Conservation (phyloP, 1,140 invertebrate genomes). For the Neodiprion lecontei region DNA sequence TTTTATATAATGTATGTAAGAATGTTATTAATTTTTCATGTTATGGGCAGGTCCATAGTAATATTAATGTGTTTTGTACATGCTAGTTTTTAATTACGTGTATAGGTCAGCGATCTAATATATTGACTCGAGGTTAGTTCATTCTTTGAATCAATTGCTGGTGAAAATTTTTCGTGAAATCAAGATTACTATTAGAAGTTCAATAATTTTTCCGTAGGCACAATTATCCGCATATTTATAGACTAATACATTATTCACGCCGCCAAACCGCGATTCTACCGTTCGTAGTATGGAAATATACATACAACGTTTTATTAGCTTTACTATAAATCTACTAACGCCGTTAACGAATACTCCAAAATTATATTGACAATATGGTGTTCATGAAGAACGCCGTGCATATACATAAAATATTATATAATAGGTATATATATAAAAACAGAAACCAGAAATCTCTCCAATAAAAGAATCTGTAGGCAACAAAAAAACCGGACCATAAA, state of each 20-base stretch:
- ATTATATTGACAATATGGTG: not conserved
- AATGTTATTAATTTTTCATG: constrained; percentile 30
- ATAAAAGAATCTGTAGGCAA: not conserved
- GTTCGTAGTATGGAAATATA: constrained; percentile 13
- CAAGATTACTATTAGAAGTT: constrained; percentile 36
- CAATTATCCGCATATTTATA: not conserved
- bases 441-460: not conserved
- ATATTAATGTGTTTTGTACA: constrained; percentile 41
- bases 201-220: not conserved
- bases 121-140: constrained; percentile 36
- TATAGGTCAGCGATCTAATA: constrained; percentile 34
- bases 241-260: not conserved
- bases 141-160: constrained; percentile 27
- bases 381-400: not conserved
- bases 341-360: not conserved
- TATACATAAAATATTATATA: not conserved
- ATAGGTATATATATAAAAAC: no score
- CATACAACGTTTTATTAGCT: not conserved
- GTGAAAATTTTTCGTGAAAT: constrained; percentile 33
- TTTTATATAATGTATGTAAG: constrained; percentile 34
- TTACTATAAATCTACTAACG: not conserved
- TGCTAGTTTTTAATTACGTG: constrained; percentile 32
- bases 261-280: constrained; percentile 12
- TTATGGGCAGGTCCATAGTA: constrained; percentile 44
- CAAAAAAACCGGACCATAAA: not conserved